Base-by-base conservation (phyloP, 2,113 vertebrate species). In the Zosterops borbonicus region DNA sequence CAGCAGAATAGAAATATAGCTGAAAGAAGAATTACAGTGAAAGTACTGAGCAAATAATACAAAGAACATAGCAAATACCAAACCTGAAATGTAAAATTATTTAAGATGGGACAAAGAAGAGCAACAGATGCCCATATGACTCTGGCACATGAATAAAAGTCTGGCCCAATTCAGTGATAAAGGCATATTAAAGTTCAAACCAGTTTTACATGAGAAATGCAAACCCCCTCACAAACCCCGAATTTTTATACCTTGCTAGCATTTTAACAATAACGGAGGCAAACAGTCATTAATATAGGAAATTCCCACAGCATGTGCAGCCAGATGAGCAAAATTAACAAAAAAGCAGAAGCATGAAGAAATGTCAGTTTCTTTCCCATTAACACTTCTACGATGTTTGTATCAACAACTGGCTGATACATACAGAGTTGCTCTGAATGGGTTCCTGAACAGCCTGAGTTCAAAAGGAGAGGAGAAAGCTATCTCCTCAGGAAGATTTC, bases 1-100 rank as follows among this genome's bases (percentile, higher is more conserved):
- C 6, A 80, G 35, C 33, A 70, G 60, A 80, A 77, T 10, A 94
- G 71, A 96, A 94, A 74, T 28, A 55, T 2, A 86, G 22, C 44
- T 42, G 46, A 90, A 84, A 80, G 59, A 81, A 91, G 41, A 92
- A 76, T 44, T 53, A 83, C 55, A 68, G 14, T 63, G 10, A 14
- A 88, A 88, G n/a, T 55, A 74, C 64, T 67, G 42, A 86, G 78
- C 63, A 96, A 93, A 89, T 74, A 92, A 74, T 33, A 80, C 25
- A 89, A 88, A 93, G 88, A 88, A 37, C 28, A 73, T 11, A 37
- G 42, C 67, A 97, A 95, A 92, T 93, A 90, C 33, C 78, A 92
- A 92, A 77, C 23, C 31, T 73, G 50, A 93, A 83, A 69, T 4
- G 3, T 24, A 65, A 92, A 92, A 90, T 18, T 1, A 91, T 90